Evolutionary conservation across 2,113 vertebrate genomes (phyloP), one percentile per base, ranked within the genome.

Genomic region (Lepus americanus): DNA sequence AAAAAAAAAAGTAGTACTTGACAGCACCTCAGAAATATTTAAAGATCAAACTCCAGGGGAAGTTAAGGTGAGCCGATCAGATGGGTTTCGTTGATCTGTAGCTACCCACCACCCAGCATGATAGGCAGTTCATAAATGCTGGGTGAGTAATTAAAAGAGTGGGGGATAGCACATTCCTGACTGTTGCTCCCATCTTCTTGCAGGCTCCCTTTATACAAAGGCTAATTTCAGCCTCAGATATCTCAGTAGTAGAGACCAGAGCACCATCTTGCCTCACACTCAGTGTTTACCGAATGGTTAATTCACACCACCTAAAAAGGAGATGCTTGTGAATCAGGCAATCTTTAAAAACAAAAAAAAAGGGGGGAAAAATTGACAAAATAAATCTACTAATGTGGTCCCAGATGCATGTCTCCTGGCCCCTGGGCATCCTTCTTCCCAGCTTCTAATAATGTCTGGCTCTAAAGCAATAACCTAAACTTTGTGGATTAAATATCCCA

Each of bases 401-500:
- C 92, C 72, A 16, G 94, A 33, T 72, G 82, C 79, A 23, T 11
- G n/a, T 74, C 51, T 72, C 67, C 78, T 39, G 31, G 29, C 33
- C 64, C 36, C 61, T 22, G 44, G 39, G 1, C 25, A n/a, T 16
- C 4, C 78, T 83, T 33, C 69, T 59, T 53, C 12, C 44, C 5
- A 10, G 63, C 20, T 82, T 81, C 39, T 76, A 69, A 55, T 80
- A 77, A 89, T 53, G 73, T n/a, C 89, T 61, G 36, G 7, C 39
- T 69, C 5, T 29, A 23, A 19, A 84, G 51, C 89, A 82, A 53
- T 79, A 88, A 67, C 70, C 51, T 74, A 23, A 87, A 29, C 31
- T 70, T 61, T 29, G n/a, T 49, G 25, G 53, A 66, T 95, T 93
- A 70, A 91, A 74, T 78, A 90, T 85, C 90, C 82, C 90, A 83